A percentile compares a stretch with the other conserved stretches of the same genome.
phyloP scores from a whole-genome alignment of 2,888 invertebrate genomes.

The Drosophila melanosoma region DNA sequence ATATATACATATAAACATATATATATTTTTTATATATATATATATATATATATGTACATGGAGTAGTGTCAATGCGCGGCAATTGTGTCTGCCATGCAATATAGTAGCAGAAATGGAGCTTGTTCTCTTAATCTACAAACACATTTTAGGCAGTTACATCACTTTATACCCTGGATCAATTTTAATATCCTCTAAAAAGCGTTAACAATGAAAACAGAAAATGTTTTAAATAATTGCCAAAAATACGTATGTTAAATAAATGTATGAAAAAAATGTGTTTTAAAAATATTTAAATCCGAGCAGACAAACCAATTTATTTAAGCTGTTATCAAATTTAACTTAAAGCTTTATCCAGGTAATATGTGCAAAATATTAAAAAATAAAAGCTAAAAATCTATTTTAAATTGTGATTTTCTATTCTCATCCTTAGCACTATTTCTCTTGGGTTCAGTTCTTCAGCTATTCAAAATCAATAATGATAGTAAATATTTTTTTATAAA shows the following conservation, averaged over 20 bases:
- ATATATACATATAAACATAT: neutral
- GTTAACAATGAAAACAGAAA: neutral
- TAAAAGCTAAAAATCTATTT: neutral
- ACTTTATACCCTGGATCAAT: slow-evolving; percentile 17
- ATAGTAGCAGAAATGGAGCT: slow-evolving; percentile 39
- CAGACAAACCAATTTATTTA: neutral
- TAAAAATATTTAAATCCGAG: neutral
- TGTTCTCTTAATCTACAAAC: slow-evolving; percentile 37
- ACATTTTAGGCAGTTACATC: slow-evolving; percentile 16
- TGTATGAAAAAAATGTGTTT: neutral
- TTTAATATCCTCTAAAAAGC: neutral
- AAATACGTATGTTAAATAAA: neutral
- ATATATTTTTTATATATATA: neutral
- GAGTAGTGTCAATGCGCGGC: slow-evolving; percentile 41
- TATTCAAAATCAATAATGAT: neutral
- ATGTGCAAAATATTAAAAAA: neutral
- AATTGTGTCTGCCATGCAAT: slow-evolving; percentile 46
- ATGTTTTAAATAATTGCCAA: neutral
- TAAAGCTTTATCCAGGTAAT: neutral
- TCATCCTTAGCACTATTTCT: neutral
- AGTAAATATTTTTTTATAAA: neutral
- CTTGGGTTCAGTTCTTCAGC: neutral
- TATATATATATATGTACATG: neutral
- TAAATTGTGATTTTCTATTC: neutral
- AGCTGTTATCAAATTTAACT: neutral